phyloP scores from a whole-genome alignment of 1,140 invertebrate genomes.

The Chymomyza costata region DNA sequence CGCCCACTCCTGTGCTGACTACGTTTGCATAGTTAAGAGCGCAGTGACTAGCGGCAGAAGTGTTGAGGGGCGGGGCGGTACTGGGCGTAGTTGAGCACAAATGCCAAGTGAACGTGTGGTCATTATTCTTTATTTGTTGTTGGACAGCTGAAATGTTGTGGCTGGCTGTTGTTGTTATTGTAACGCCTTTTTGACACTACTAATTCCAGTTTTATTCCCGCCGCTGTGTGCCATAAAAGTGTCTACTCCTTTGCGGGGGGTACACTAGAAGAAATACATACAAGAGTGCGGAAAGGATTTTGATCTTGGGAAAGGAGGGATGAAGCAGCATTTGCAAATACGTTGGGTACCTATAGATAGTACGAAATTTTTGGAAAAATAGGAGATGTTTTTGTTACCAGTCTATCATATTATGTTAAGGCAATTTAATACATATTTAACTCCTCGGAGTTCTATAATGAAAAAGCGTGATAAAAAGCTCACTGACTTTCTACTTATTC shows the following conservation, averaged over 20 bases:
- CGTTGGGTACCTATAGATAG: neutral
- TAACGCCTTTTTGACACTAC: slow-evolving; percentile 72
- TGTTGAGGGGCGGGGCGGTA: slow-evolving; percentile 12
- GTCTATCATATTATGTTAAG: too few relatives aligned
- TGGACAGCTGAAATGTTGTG: slow-evolving; percentile 19
- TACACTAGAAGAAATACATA: too few relatives aligned
- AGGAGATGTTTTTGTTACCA: too few relatives aligned
- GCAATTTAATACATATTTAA: too few relatives aligned
- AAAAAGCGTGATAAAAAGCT: too few relatives aligned
- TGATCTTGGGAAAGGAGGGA: neutral
- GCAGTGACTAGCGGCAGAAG: neutral
- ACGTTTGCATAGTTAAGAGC: slow-evolving; percentile 66
- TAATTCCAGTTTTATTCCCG: slow-evolving; percentile 68
- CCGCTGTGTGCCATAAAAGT: slow-evolving; percentile 24
- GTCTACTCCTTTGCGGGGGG: slow-evolving; percentile 34
- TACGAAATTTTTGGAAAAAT: neutral
- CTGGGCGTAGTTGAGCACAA: slow-evolving; percentile 20
- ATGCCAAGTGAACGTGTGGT: slow-evolving; percentile 51
- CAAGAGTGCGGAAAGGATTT: too few relatives aligned
- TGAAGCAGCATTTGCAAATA: slow-evolving; percentile 10
- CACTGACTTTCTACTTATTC: too few relatives aligned
- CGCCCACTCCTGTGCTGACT: slow-evolving; percentile 47
- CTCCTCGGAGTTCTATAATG: too few relatives aligned
- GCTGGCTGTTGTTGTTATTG: slow-evolving; percentile 37
- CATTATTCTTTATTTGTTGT: slow-evolving; percentile 73